These are phyloP conservation scores for Harlomillsia oculata DNA, from an alignment of 1,140 invertebrate genomes.

Conservation along the genomic window DNA sequence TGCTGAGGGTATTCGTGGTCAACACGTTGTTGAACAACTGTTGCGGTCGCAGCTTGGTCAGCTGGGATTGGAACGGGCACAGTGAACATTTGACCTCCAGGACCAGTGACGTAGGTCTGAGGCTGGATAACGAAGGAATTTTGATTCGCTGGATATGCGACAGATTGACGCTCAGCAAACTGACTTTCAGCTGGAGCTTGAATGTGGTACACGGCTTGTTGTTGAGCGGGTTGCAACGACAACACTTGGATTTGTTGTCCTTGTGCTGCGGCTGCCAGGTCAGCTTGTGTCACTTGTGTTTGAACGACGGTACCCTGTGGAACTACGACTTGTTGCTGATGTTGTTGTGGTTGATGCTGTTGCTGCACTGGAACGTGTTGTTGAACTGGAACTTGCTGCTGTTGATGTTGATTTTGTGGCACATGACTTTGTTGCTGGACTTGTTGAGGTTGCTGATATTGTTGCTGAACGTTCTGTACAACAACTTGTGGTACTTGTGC, in stretches of 20 bases:
- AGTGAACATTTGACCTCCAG: constrained; percentile 31
- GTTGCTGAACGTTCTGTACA: neutral
- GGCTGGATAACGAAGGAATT: constrained; percentile 29
- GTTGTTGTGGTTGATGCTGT: constrained; percentile 3
- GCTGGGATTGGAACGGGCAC: constrained; percentile 28
- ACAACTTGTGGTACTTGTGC: neutral
- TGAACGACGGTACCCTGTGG: neutral
- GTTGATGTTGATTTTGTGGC: neutral
- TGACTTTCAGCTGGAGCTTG: neutral
- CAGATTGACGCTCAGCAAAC: neutral
- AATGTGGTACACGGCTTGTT: constrained; percentile 5
- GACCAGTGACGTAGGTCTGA: constrained; percentile 27
- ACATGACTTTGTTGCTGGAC: constrained; percentile 4
- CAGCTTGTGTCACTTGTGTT: neutral
- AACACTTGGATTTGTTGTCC: neutral
- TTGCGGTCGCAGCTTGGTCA: constrained; percentile 1
- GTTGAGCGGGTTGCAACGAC: neutral
- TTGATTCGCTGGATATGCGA: neutral
- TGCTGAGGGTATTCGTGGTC: neutral
- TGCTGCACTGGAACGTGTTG: neutral
- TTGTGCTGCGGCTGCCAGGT: neutral
- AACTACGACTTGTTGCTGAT: neutral
- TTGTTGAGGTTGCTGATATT: constrained; percentile 8
- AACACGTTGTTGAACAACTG: neutral
- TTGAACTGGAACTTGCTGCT: neutral